These are phyloP conservation scores for Halcyon chelicuti DNA, from an alignment of 2,797 vertebrate species.

Conservation along the genomic window DNA sequence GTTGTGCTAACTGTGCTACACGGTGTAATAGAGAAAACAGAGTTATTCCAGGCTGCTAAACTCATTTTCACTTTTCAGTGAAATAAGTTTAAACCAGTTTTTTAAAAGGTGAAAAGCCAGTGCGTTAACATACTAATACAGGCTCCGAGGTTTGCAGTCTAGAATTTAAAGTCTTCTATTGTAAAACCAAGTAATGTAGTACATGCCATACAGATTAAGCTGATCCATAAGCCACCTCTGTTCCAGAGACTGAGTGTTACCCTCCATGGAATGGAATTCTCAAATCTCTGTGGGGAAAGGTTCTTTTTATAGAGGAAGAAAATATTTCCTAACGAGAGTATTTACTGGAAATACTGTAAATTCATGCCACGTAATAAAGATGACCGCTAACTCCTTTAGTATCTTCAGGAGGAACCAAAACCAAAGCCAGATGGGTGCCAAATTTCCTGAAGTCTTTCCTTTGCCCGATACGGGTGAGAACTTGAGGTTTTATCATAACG, in stretches of 20 bases:
- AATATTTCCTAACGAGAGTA: constrained; percentile 45
- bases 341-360: constrained; percentile 59
- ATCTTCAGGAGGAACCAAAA: constrained; percentile 55
- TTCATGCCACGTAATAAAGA: constrained; percentile 30
- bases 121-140: constrained; percentile 18
- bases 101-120: constrained; percentile 68
- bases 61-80: constrained; percentile 44
- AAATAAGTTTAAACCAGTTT: constrained; percentile 40
- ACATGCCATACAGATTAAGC: not conserved
- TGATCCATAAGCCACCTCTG: constrained; percentile 18
- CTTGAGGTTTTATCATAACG: constrained; percentile 67
- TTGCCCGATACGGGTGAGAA: constrained; percentile 43
- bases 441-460: constrained; percentile 58
- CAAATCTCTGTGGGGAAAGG: constrained; percentile 26
- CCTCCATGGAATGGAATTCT: not conserved
- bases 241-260: constrained; percentile 34
- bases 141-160: not conserved
- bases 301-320: constrained; percentile 43
- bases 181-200: constrained; percentile 6
- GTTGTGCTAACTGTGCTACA: constrained; percentile 60
- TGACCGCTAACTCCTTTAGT: constrained; percentile 27
- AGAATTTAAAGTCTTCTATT: constrained; percentile 20
- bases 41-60: constrained; percentile 60
- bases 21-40: constrained; percentile 56
- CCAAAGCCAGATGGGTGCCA: not conserved